Evolutionary conservation across 1,140 invertebrate genomes (phyloP), one percentile per base, ranked within the genome.

Genomic region (Rhopalosiphum padi): DNA sequence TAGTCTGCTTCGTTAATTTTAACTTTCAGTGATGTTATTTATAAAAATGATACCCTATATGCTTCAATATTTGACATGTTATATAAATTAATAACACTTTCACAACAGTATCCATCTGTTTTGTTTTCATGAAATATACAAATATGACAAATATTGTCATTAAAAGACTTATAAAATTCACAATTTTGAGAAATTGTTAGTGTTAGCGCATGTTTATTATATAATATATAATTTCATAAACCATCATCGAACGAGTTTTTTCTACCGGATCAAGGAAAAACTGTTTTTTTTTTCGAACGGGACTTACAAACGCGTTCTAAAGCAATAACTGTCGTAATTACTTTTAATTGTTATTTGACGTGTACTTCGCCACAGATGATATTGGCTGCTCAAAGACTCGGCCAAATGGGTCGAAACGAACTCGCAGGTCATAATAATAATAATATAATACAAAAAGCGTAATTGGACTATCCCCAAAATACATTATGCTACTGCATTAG

Each of bases 381-480:
- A 35, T 55, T 55, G 46, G 46, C 25, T 9, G 48, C 18, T 25
- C 30, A 35, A 48, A 55, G 88, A 90, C 37, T 43, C 23, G 25
- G 25, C 41, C 53, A 90, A 90, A 90, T 90, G 53, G 25, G 43
- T 90, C 37, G 87, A 90, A 60, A 60, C 53, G 88, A 25, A 90
- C 37, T 90, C 41, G 23, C 51, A 41, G 85, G 85, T 21, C 46
- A 30, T 22, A 89, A 15, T 53, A 53, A 68, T 68, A n/a, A 68
- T 77, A 77, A 77, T 77, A 35, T 77, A 77, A 77, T 77, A 77
- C n/a, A 77, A 77, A 77, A 77, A 77, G 41, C 11, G 11, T 25
- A 77, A 22, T 90, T 90, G 53, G 89, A 68, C 37, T 15, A 90
- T 43, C 53, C 37, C 89, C 89, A 90, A 90, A 90, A 55, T 25